Evolutionary conservation across 2,888 invertebrate species (phyloP).

Genomic region (Aleiodes alternator): DNA sequence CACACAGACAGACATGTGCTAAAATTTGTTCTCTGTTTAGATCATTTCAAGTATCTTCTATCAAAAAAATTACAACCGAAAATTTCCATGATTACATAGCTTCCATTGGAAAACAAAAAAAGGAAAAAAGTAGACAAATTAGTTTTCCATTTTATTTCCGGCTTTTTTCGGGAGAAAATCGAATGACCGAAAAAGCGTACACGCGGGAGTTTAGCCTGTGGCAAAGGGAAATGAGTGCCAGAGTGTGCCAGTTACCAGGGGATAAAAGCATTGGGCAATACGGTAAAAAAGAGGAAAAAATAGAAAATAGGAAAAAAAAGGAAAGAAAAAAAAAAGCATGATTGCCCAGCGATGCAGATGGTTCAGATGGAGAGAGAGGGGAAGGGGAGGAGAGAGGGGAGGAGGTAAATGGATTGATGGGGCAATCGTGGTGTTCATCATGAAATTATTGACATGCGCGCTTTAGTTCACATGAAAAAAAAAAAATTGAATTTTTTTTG

Average conservation of each 20-base stretch:
- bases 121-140: slow-evolving; percentile 6
- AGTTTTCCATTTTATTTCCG: slow-evolving; percentile 35
- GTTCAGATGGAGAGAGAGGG: slow-evolving; percentile 47
- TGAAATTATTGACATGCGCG: slow-evolving; percentile 68
- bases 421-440: slow-evolving; percentile 63
- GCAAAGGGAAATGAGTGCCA: slow-evolving; percentile 36
- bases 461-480: slow-evolving; percentile 55
- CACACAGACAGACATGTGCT: too few relatives aligned
- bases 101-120: too few relatives aligned
- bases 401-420: slow-evolving; percentile 67
- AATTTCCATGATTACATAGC: too few relatives aligned
- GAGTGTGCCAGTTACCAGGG: slow-evolving; percentile 33
- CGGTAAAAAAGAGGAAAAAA: slow-evolving; percentile 22
- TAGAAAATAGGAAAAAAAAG: not conserved
- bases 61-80: too few relatives aligned
- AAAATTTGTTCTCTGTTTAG: too few relatives aligned
- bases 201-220: slow-evolving; percentile 35
- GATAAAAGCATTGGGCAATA: slow-evolving; percentile 33
- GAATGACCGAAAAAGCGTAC: slow-evolving; percentile 34
- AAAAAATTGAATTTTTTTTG: slow-evolving; percentile 42
- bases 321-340: slow-evolving; percentile 11
- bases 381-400: slow-evolving; percentile 55
- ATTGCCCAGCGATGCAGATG: slow-evolving; percentile 47
- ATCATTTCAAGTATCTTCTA: too few relatives aligned
- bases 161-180: slow-evolving; percentile 11